These are phyloP conservation scores for Drosophila acutilabella DNA, from an alignment of 2,888 invertebrate genomes.

Conservation along the genomic window DNA sequence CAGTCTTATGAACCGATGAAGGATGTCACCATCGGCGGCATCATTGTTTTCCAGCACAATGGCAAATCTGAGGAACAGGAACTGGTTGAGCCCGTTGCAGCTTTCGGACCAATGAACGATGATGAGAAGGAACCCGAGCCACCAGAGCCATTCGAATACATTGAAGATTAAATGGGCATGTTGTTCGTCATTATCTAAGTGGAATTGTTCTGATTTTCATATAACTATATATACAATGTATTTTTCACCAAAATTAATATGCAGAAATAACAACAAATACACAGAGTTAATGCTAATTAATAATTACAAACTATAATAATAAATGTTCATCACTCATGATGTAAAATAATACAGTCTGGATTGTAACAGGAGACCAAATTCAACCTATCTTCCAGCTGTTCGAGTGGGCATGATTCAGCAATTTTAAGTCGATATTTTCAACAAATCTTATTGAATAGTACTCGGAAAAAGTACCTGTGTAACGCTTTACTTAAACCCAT, in stretches of 20 bases:
- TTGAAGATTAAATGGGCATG: slow-evolving; percentile 88
- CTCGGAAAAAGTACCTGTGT: no score
- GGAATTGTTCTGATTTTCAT: slow-evolving; percentile 51
- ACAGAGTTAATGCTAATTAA: slow-evolving; percentile 58
- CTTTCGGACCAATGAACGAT: slow-evolving; percentile 95
- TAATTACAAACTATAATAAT: slow-evolving; percentile 48
- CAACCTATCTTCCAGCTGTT: no score
- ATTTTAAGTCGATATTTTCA: no score
- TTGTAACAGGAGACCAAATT: no score
- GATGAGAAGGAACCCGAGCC: slow-evolving; percentile 99
- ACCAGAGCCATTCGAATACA: slow-evolving; percentile 98
- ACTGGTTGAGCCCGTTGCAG: slow-evolving; percentile 96
- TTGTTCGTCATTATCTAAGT: slow-evolving; percentile 79
- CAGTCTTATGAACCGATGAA: slow-evolving; percentile 94
- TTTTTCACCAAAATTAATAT: slow-evolving; percentile 65
- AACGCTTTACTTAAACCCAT: no score
- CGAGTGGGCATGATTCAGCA: no score
- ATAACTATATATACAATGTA: slow-evolving; percentile 37
- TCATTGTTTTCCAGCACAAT: slow-evolving; percentile 96
- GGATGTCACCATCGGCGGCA: slow-evolving; percentile 97
- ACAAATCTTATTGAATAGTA: no score
- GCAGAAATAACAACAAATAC: slow-evolving; percentile 28
- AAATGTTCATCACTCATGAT: slow-evolving; percentile 67
- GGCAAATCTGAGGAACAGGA: slow-evolving; percentile 92
- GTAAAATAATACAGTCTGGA: slow-evolving; percentile 42